Evolutionary conservation across 2,888 invertebrate genomes (phyloP).

Genomic region (Lasioglossum morio): DNA sequence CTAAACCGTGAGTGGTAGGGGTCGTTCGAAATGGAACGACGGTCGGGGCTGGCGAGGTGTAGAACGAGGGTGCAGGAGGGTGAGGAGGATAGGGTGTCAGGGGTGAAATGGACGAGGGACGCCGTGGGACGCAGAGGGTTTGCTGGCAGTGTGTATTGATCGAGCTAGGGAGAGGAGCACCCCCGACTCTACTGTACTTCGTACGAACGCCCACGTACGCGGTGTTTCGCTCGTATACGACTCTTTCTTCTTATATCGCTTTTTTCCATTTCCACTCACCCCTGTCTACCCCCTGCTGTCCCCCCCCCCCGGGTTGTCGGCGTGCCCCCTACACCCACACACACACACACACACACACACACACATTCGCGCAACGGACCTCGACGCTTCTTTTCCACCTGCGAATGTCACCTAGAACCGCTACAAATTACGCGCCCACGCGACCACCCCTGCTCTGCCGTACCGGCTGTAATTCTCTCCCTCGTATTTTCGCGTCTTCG

Average conservation of each 20-base stretch:
- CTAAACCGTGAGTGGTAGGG: constrained; percentile 58
- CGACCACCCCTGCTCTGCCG: background rate
- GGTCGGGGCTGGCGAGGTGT: constrained; percentile 10
- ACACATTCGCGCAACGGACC: background rate
- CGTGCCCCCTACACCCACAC: background rate
- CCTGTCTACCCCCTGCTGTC: background rate
- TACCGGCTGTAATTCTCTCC: constrained; percentile 11
- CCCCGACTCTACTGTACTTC: constrained; percentile 67
- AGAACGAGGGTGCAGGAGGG: constrained; percentile 7
- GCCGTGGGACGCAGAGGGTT: constrained; percentile 69
- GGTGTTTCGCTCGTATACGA: constrained; percentile 65
- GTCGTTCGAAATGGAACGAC: constrained; percentile 54
- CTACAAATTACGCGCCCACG: constrained; percentile 29
- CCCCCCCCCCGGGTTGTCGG: background rate
- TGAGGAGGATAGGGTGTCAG: constrained; percentile 51
- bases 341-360: background rate
- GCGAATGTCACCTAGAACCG: constrained; percentile 36
- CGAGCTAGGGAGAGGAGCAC: constrained; percentile 75
- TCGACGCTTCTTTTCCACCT: constrained; percentile 34
- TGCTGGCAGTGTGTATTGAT: constrained; percentile 82
- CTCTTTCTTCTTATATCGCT: constrained; percentile 63
- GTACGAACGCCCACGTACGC: constrained; percentile 73
- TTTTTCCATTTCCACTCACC: constrained; percentile 40
- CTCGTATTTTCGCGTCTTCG: constrained; percentile 11
- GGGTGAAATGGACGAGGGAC: constrained; percentile 68